A percentile compares a stretch with the other conserved stretches of the same genome.
Conservation (phyloP, 2,113 vertebrate species). For the Gasterosteus aculeatus region DNA sequence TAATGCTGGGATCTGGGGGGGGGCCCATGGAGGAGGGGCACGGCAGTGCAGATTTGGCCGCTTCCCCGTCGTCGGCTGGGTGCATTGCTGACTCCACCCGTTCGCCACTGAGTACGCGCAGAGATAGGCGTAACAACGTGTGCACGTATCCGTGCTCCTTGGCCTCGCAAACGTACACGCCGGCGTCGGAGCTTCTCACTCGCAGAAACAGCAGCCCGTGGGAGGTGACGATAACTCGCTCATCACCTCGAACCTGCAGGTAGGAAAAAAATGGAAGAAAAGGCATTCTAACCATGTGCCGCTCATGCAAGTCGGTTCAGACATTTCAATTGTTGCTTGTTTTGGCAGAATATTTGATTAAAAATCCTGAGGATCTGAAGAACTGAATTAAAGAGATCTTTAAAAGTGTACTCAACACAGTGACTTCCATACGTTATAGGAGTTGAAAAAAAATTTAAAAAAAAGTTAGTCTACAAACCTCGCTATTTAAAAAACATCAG, state of each 20-base stretch:
- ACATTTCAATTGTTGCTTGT: background rate
- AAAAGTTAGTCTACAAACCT: background rate
- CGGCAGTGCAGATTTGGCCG: slow-evolving; percentile 31
- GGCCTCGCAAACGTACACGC: slow-evolving; percentile 93
- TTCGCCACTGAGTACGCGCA: slow-evolving; percentile 89
- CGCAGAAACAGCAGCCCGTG: slow-evolving; percentile 91
- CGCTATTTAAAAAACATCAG: background rate
- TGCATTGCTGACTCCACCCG: slow-evolving; percentile 83
- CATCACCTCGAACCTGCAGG: slow-evolving; percentile 86
- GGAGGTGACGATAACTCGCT: slow-evolving; percentile 88
- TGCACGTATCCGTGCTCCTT: slow-evolving; percentile 93
- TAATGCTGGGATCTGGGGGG: slow-evolving; percentile 65
- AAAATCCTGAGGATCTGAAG: slow-evolving; percentile 2
- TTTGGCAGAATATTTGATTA: background rate
- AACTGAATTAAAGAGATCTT: slow-evolving; percentile 13
- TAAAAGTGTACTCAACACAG: background rate
- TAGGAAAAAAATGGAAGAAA: background rate
- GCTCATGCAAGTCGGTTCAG: background rate
- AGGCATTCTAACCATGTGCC: background rate
- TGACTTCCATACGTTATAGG: background rate
- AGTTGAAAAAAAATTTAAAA: background rate
- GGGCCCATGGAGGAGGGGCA: slow-evolving; percentile 58
- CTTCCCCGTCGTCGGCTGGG: slow-evolving; percentile 71
- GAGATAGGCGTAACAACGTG: slow-evolving; percentile 84
- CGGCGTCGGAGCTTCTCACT: slow-evolving; percentile 85